Evolutionary conservation across 2,113 vertebrate genomes (phyloP).

Genomic region (Mixornis gularis): DNA sequence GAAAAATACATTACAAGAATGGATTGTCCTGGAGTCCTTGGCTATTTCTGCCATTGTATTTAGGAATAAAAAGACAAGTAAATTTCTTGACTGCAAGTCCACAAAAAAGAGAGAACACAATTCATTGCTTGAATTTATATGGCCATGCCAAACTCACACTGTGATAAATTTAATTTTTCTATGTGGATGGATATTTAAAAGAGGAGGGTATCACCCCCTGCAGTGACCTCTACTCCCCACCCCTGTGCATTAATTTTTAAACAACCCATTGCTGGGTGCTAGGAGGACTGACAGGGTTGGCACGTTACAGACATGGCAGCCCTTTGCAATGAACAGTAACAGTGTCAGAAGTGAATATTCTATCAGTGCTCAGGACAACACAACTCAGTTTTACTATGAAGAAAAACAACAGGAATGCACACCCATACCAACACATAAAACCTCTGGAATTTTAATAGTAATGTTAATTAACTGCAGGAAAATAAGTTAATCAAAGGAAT

Average conservation of each 20-base stretch:
- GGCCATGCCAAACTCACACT: not conserved
- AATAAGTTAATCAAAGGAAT: not conserved
- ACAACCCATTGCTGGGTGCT: not conserved
- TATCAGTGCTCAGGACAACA: not conserved
- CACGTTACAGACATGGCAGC: fast-evolving
- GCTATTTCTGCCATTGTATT: not conserved
- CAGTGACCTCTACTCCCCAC: not conserved
- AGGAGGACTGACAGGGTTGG: not conserved
- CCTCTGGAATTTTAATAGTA: not conserved
- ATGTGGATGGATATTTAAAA: not conserved
- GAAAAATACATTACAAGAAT: not conserved
- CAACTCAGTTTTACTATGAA: not conserved
- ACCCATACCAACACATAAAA: not conserved
- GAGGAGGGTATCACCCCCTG: not conserved
- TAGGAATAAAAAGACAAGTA: not conserved
- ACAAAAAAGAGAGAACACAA: not conserved
- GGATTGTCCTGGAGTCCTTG: not conserved
- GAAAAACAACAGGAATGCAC: not conserved
- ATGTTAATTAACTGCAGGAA: not conserved
- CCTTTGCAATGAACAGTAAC: not conserved
- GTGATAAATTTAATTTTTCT: not conserved
- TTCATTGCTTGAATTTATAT: not conserved
- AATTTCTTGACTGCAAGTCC: not conserved
- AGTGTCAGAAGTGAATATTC: not conserved
- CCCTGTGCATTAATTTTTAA: not conserved